Evolutionary conservation across 2,797 vertebrate genomes (phyloP).

Genomic region (Rhinichthys osculus): DNA sequence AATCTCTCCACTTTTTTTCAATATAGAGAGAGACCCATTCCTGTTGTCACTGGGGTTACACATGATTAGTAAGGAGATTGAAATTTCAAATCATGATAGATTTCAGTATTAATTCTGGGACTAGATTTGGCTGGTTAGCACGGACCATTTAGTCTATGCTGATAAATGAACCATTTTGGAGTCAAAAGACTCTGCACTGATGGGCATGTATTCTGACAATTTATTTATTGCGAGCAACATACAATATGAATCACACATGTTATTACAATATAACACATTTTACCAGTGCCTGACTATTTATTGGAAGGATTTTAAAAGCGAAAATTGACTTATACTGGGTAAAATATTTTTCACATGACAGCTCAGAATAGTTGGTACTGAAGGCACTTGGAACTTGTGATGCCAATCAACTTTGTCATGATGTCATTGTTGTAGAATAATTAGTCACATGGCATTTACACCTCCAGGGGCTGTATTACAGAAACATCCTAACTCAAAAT

Average conservation of each 20-base stretch:
- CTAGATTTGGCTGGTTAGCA: not conserved
- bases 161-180: not conserved
- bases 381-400: not conserved
- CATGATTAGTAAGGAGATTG: not conserved
- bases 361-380: not conserved
- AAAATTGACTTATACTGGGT: too few relatives aligned
- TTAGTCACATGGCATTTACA: conserved; percentile 6
- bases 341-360: not conserved
- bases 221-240: not conserved
- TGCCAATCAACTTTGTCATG: not conserved
- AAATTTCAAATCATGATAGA: conserved; percentile 2
- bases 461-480: not conserved
- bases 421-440: not conserved
- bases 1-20: not conserved
- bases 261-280: not conserved
- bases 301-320: not conserved
- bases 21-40: conserved; percentile 8
- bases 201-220: not conserved
- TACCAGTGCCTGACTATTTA: not conserved
- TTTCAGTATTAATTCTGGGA: not conserved
- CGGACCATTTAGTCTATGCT: not conserved
- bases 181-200: not conserved
- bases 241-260: not conserved
- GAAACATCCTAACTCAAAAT: not conserved
- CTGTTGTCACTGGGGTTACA: not conserved